Conservation (phyloP, 2,888 invertebrate genomes). For the Hylaea fasciaria region DNA sequence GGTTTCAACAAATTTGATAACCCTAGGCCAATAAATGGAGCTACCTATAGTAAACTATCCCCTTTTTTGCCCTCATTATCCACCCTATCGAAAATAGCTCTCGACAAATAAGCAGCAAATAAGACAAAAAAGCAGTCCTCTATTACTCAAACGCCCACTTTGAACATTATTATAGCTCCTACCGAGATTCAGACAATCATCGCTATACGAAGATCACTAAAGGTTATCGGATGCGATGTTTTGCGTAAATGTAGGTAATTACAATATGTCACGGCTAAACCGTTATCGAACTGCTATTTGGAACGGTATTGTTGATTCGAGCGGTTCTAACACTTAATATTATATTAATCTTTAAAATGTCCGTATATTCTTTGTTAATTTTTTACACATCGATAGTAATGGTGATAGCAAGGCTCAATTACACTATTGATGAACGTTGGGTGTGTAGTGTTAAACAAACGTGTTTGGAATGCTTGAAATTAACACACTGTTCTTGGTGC, state of each 20-base stretch:
- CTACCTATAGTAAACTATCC: too few species aligned
- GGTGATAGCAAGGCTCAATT: conserved; percentile 45
- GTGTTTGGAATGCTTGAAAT: conserved; percentile 68
- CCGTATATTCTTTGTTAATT: conserved; percentile 36
- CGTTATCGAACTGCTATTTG: conserved; percentile 52
- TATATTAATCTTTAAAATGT: conserved; percentile 40
- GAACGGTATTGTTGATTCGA: conserved; percentile 24
- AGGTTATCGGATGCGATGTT: conserved; percentile 71
- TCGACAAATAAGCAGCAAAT: too few species aligned
- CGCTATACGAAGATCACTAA: conserved; percentile 50
- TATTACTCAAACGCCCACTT: background rate
- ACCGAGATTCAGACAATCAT: conserved; percentile 27
- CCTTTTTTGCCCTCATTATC: too few species aligned
- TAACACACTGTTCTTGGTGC: conserved; percentile 78
- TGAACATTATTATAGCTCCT: background rate
- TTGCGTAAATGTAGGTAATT: conserved; percentile 41
- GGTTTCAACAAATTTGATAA: too few species aligned
- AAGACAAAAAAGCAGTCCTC: too few species aligned
- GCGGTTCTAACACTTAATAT: conserved; percentile 14
- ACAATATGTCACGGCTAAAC: conserved; percentile 64
- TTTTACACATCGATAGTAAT: conserved; percentile 42
- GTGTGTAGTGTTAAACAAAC: conserved; percentile 70
- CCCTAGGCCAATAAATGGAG: too few species aligned
- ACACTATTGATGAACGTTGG: conserved; percentile 62
- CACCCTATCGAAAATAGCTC: too few species aligned